Evolutionary conservation across 2,113 vertebrate genomes (phyloP).

Genomic region (Falcunculus frontatus): DNA sequence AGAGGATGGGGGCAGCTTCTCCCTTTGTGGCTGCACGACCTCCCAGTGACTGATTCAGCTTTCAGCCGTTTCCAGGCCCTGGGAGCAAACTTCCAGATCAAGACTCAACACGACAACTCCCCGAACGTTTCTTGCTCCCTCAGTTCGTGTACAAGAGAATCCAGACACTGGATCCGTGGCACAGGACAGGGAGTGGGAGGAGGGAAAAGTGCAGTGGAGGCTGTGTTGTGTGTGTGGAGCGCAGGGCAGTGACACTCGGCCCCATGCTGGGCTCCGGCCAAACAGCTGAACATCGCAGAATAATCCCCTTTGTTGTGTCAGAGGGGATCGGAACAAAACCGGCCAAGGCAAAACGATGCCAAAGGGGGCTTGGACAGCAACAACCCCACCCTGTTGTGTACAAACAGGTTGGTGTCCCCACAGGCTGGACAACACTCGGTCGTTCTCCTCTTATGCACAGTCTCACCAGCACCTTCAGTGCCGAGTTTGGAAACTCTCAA

Average conservation of each 20-base stretch:
- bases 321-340: constrained; percentile 1
- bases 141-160: fast-evolving
- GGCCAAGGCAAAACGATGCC: background rate
- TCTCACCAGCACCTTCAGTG: background rate
- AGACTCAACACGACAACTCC: background rate
- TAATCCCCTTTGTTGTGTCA: constrained; percentile 31
- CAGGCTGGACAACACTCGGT: fast-evolving
- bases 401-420: background rate
- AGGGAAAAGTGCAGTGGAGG: background rate
- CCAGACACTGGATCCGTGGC: fast-evolving
- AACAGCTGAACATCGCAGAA: constrained; percentile 3
- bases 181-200: background rate
- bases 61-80: background rate
- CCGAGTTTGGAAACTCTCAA: fast-evolving
- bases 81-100: background rate
- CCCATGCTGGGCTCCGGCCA: background rate
- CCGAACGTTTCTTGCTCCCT: background rate
- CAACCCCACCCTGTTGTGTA: background rate
- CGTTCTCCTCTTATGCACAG: fast-evolving
- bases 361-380: background rate
- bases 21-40: background rate
- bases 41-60: background rate
- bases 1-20: fast-evolving
- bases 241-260: background rate
- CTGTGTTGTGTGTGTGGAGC: fast-evolving